Percentiles rank a stretch among this genome's conserved stretches.
Evolutionary conservation across 1,140 invertebrate genomes (phyloP).

Genomic region (Drosophila cardini): DNA sequence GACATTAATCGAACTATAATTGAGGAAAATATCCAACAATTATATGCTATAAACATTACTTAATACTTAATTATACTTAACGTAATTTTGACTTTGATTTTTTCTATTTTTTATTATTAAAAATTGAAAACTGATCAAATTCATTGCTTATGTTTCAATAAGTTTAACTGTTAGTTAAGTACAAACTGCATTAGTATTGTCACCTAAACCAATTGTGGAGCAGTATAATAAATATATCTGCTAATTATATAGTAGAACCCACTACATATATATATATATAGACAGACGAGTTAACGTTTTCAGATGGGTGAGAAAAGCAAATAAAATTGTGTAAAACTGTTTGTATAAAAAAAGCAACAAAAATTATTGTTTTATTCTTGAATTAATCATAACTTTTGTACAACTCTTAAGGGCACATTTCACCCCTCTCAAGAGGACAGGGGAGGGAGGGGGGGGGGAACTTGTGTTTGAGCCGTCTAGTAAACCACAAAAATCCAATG

Average conservation of each 20-base stretch:
- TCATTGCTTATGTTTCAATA: conserved; percentile 48
- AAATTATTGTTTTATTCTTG: conserved; percentile 43
- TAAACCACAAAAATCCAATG: conserved; percentile 54
- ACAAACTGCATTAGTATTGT: conserved; percentile 51
- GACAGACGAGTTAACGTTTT: conserved; percentile 32
- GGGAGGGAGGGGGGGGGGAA: no score
- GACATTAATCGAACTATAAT: conserved; percentile 16
- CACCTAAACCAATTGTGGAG: conserved; percentile 43
- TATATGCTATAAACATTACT: conserved; percentile 15
- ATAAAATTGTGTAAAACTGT: conserved; percentile 59
- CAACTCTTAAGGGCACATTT: conserved; percentile 1
- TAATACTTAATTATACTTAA: conserved; percentile 6
- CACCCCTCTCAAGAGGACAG: neutral
- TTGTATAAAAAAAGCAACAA: conserved; percentile 53
- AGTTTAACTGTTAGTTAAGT: conserved; percentile 40
- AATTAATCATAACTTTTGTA: neutral
- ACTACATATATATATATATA: conserved; percentile 32
- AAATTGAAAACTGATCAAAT: neutral
- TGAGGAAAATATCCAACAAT: conserved; percentile 28
- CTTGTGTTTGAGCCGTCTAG: conserved; percentile 24
- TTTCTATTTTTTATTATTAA: conserved; percentile 27
- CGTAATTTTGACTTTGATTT: conserved; percentile 18
- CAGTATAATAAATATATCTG: conserved; percentile 43
- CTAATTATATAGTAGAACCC: conserved; percentile 48
- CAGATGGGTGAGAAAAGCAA: conserved; percentile 18